A percentile compares a stretch with the other conserved stretches of the same genome.
phyloP scores from a whole-genome alignment of 2,113 vertebrate genomes.

The Vicugna pacos region DNA sequence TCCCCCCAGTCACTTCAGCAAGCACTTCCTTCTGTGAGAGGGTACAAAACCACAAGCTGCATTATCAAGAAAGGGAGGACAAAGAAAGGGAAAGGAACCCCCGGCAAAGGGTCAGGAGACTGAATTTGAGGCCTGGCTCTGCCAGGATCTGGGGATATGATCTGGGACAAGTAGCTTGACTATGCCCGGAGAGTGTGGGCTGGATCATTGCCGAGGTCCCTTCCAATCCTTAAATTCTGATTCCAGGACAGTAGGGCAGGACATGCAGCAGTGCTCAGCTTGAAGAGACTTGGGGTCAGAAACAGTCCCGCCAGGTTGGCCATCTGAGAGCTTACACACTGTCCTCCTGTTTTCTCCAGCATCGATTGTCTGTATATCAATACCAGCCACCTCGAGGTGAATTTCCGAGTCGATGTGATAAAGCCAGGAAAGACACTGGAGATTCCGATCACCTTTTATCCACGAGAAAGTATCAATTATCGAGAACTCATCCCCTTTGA shows the following conservation, averaged over 20 bases:
- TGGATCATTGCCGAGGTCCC: not conserved
- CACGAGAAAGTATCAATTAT: slow-evolving; percentile 88
- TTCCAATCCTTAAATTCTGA: not conserved
- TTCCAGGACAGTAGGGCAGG: not conserved
- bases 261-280: not conserved
- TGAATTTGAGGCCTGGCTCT: not conserved
- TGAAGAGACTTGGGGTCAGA: not conserved
- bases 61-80: not conserved
- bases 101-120: not conserved
- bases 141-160: not conserved
- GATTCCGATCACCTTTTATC: slow-evolving; percentile 91
- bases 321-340: not conserved
- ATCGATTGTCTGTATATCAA: slow-evolving; percentile 89
- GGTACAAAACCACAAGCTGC: not conserved
- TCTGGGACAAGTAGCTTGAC: not conserved
- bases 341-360: slow-evolving; percentile 84
- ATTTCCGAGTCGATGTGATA: slow-evolving; percentile 85
- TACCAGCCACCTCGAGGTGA: slow-evolving; percentile 87
- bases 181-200: not conserved
- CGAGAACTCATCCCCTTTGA: slow-evolving; percentile 90
- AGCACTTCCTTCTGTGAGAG: not conserved
- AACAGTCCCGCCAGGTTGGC: not conserved
- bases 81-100: not conserved
- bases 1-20: not conserved
- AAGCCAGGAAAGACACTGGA: slow-evolving; percentile 86